Evolutionary conservation across 2,797 vertebrate species (phyloP).

Genomic region (Eulemur rubriventer): DNA sequence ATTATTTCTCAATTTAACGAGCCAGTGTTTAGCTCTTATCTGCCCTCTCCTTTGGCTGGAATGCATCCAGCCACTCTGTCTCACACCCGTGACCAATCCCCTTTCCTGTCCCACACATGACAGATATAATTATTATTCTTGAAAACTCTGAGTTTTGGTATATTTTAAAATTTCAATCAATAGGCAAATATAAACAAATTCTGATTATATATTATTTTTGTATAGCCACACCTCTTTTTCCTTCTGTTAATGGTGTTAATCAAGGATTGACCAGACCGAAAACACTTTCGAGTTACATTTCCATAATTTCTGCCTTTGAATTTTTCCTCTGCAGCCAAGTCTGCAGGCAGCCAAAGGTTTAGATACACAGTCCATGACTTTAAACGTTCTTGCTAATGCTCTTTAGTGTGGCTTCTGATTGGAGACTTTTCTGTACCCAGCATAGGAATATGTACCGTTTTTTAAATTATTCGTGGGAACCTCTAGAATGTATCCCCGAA

Average conservation of each 20-base stretch:
- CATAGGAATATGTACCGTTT: not conserved
- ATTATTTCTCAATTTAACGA: not conserved
- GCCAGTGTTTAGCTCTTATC: not conserved
- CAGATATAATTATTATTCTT: not conserved
- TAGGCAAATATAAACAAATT: conserved; percentile 22
- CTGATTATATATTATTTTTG: not conserved
- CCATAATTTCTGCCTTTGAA: not conserved
- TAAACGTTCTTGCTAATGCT: not conserved
- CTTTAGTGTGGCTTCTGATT: not conserved
- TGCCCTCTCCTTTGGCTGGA: not conserved
- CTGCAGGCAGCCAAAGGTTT: not conserved
- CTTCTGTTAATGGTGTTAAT: not conserved
- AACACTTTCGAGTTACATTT: not conserved
- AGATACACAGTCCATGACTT: not conserved
- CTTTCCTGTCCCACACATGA: not conserved
- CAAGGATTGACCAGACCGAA: not conserved
- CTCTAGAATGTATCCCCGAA: not conserved
- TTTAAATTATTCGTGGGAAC: not conserved
- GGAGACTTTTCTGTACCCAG: not conserved
- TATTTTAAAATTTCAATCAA: not conserved
- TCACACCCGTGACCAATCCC: no score
- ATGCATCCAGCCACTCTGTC: not conserved
- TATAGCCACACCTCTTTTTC: not conserved
- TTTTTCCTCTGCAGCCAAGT: not conserved
- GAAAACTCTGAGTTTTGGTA: not conserved